phyloP scores from a whole-genome alignment of 2,888 invertebrate species.

The Ganaspis brasiliensis region DNA sequence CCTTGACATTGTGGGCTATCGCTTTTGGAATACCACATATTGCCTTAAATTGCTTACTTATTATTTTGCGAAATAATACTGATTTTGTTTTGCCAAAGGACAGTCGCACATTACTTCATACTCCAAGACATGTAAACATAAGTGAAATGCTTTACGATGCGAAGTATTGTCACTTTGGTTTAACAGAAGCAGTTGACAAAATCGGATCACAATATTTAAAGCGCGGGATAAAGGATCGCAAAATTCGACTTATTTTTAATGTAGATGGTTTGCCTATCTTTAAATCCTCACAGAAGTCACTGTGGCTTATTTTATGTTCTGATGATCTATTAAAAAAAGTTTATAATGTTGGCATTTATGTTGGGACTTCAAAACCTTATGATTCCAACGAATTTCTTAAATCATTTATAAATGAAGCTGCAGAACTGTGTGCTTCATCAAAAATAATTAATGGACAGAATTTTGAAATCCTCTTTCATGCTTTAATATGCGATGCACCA shows the following conservation, averaged over 20 bases:
- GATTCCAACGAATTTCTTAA: not conserved
- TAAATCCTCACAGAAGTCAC: not conserved
- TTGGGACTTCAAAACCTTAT: not conserved
- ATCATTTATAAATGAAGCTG: not conserved
- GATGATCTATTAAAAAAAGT: not conserved
- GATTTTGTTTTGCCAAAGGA: too few species aligned
- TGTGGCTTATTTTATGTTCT: constrained; percentile 8
- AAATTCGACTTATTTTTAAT: not conserved
- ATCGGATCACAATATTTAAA: too few species aligned
- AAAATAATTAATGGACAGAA: not conserved
- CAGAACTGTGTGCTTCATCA: not conserved
- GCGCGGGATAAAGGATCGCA: too few species aligned
- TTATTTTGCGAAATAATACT: too few species aligned
- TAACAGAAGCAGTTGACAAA: too few species aligned
- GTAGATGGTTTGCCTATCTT: not conserved
- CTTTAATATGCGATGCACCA: not conserved
- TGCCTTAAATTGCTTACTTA: too few species aligned
- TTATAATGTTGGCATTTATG: not conserved
- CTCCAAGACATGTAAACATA: too few species aligned
- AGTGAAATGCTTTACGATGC: too few species aligned
- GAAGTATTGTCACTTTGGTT: too few species aligned
- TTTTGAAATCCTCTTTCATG: not conserved
- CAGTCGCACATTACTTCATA: too few species aligned
- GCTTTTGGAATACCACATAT: too few species aligned
- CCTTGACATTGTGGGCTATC: too few species aligned